Conservation (phyloP, 2,113 vertebrate species). For the Phainopepla nitens region DNA sequence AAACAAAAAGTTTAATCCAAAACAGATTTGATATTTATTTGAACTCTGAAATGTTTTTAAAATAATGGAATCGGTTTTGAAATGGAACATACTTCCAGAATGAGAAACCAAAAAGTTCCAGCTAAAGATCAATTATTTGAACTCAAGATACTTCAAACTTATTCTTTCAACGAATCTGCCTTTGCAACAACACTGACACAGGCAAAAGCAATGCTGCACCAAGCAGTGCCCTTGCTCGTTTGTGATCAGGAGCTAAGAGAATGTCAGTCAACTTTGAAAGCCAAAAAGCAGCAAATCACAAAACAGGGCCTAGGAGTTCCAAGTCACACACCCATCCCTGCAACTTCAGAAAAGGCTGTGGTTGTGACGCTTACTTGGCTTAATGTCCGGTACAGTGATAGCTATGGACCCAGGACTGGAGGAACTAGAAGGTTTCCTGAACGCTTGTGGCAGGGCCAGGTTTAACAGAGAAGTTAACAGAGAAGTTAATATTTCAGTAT, state of each 20-base stretch:
- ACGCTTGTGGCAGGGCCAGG: background rate
- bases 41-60: background rate
- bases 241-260: fast-evolving
- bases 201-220: background rate
- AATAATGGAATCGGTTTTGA: background rate
- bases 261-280: background rate
- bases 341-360: background rate
- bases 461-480: background rate
- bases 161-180: background rate
- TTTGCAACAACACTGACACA: background rate
- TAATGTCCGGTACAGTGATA: background rate
- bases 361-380: background rate
- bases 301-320: background rate
- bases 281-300: background rate
- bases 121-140: background rate
- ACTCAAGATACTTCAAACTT: background rate
- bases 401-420: background rate
- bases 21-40: background rate
- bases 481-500: background rate
- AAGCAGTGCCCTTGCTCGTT: background rate
- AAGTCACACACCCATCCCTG: background rate
- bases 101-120: background rate
- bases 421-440: background rate
- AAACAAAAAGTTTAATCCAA: background rate
- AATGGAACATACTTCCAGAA: background rate